These are phyloP conservation scores for Atlantisia rogersi DNA, from an alignment of 2,113 vertebrate genomes.

Conservation along the genomic window DNA sequence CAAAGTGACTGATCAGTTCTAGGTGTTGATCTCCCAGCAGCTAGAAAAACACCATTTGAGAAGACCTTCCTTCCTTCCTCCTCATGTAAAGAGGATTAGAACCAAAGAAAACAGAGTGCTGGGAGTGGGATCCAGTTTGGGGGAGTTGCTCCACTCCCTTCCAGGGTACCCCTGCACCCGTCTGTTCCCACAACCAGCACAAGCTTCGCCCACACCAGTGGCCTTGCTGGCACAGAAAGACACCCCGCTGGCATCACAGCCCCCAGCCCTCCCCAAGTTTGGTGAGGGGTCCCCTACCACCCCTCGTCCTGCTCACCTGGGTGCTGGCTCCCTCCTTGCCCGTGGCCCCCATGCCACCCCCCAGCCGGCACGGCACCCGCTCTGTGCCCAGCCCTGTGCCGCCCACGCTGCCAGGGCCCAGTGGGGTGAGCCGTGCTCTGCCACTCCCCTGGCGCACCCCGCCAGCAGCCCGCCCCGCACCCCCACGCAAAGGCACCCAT, in stretches of 20 bases:
- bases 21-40: slow-evolving; percentile 21
- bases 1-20: not conserved
- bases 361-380: not conserved
- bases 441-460: not conserved
- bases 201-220: not conserved
- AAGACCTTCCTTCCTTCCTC: not conserved
- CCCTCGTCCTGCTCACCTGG: slow-evolving; percentile 17
- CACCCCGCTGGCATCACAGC: not conserved
- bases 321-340: not conserved
- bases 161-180: not conserved
- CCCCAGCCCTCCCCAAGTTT: not conserved
- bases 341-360: not conserved
- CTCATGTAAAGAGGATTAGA: not conserved
- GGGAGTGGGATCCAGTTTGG: not conserved
- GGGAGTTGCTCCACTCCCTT: not conserved
- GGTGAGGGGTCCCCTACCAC: fast-evolving
- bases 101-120: not conserved
- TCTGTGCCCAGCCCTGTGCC: not conserved
- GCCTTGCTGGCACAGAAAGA: not conserved
- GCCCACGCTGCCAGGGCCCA: not conserved
- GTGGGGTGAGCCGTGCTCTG: not conserved
- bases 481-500: not conserved
- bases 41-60: slow-evolving; percentile 49
- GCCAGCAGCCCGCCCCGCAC: not conserved
- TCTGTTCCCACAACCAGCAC: not conserved